Evolutionary conservation across 2,888 invertebrate genomes (phyloP).

Genomic region (Lasioglossum morio): DNA sequence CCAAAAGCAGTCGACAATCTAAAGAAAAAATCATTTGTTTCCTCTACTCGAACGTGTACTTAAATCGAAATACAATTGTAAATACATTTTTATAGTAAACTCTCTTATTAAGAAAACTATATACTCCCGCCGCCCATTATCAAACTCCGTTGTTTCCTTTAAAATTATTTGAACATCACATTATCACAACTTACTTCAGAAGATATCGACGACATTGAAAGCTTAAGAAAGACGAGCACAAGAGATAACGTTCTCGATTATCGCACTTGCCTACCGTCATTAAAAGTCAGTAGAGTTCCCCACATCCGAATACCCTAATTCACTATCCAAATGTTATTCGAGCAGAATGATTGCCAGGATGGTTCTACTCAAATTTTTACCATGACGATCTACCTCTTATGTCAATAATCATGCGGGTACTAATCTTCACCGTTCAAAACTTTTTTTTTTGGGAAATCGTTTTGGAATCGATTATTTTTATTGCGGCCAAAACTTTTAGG

Average conservation of each 20-base stretch:
- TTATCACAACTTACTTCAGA: constrained; percentile 10
- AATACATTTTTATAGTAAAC: background rate
- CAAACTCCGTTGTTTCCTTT: background rate
- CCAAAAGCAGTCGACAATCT: constrained; percentile 1
- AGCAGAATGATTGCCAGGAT: constrained; percentile 5
- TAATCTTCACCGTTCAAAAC: background rate
- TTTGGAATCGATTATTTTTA: background rate
- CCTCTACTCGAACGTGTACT: background rate
- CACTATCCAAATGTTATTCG: background rate
- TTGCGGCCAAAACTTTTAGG: background rate
- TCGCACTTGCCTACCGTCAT: background rate
- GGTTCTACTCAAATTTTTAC: background rate
- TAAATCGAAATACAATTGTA: constrained; percentile 11
- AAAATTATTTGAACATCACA: constrained; percentile 11
- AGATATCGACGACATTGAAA: constrained; percentile 17
- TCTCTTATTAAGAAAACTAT: background rate
- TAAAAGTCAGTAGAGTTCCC: background rate
- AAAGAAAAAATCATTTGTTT: background rate
- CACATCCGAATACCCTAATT: background rate
- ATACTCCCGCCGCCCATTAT: background rate
- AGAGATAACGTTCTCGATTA: background rate
- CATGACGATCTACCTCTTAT: background rate
- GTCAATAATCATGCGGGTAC: background rate
- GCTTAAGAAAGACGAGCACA: constrained; percentile 15
- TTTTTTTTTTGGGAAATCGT: background rate